phyloP scores from a whole-genome alignment of 2,888 invertebrate genomes.

The Synergus laeviventris region DNA sequence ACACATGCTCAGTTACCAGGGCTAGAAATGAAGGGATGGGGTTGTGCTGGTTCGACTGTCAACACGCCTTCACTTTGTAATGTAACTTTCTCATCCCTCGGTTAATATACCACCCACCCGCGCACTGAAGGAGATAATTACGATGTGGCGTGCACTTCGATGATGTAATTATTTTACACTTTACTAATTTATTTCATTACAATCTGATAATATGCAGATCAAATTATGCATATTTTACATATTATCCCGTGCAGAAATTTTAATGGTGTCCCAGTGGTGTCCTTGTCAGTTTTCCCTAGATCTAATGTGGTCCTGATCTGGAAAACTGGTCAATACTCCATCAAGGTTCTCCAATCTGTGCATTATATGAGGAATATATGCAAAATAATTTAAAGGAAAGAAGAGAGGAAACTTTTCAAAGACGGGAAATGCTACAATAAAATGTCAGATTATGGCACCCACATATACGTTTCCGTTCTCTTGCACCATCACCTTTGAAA shows the following conservation, averaged over 20 bases:
- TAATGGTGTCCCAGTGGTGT: too few species aligned
- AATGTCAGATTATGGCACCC: slow-evolving; percentile 13
- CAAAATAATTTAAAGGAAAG: not conserved
- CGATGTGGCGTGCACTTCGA: slow-evolving; percentile 29
- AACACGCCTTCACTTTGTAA: slow-evolving; percentile 35
- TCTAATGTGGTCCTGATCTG: too few species aligned
- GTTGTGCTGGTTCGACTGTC: slow-evolving; percentile 19
- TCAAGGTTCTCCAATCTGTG: too few species aligned
- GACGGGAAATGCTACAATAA: slow-evolving; percentile 22
- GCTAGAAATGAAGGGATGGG: not conserved
- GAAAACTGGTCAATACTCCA: too few species aligned
- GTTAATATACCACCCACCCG: slow-evolving; percentile 12
- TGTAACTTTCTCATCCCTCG: not conserved
- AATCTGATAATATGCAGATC: not conserved
- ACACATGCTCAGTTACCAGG: slow-evolving; percentile 18
- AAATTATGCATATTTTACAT: too few species aligned
- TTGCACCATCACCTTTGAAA: slow-evolving; percentile 14
- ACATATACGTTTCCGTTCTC: slow-evolving; percentile 15
- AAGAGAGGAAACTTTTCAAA: not conserved
- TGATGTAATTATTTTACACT: slow-evolving; percentile 5
- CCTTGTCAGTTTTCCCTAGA: too few species aligned
- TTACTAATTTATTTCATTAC: not conserved
- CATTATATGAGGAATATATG: not conserved
- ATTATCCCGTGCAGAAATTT: too few species aligned
- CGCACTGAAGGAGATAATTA: slow-evolving; percentile 3